These are phyloP conservation scores for Temnothorax rugatulus DNA, from an alignment of 2,888 invertebrate genomes.

Conservation along the genomic window DNA sequence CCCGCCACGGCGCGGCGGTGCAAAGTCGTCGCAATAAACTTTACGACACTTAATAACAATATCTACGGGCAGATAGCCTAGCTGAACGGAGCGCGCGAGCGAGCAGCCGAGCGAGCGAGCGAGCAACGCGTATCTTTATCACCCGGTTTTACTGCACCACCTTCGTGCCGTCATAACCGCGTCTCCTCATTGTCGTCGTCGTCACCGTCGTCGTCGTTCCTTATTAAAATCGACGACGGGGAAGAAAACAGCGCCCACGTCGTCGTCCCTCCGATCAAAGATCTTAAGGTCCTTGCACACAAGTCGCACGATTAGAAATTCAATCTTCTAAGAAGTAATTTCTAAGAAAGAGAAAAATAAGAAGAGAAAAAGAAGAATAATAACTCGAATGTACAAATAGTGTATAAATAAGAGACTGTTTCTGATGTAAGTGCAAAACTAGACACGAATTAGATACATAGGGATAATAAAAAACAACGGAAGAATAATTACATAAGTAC, in stretches of 20 bases:
- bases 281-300: constrained; percentile 58
- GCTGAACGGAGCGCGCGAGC: constrained; percentile 53
- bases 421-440: neutral
- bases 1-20: constrained; percentile 54
- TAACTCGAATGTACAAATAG: neutral
- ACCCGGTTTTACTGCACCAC: constrained; percentile 75
- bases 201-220: constrained; percentile 61
- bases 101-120: constrained; percentile 29
- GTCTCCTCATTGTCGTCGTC: constrained; percentile 69
- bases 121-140: constrained; percentile 73
- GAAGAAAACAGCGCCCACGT: constrained; percentile 70
- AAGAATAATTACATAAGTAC: neutral
- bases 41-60: constrained; percentile 78
- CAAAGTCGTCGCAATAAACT: constrained; percentile 74
- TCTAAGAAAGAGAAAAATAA: neutral
- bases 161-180: constrained; percentile 75
- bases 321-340: neutral
- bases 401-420: neutral
- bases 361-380: neutral
- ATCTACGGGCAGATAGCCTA: constrained; percentile 63
- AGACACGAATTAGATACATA: neutral
- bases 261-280: constrained; percentile 47
- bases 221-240: constrained; percentile 75
- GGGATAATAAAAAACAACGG: too few relatives aligned
- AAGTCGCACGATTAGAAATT: constrained; percentile 16